A percentile compares a stretch with the other conserved stretches of the same genome.
These are phyloP conservation scores for Sebastes schlegelii DNA, from an alignment of 2,113 vertebrate genomes.

Conservation along the genomic window DNA sequence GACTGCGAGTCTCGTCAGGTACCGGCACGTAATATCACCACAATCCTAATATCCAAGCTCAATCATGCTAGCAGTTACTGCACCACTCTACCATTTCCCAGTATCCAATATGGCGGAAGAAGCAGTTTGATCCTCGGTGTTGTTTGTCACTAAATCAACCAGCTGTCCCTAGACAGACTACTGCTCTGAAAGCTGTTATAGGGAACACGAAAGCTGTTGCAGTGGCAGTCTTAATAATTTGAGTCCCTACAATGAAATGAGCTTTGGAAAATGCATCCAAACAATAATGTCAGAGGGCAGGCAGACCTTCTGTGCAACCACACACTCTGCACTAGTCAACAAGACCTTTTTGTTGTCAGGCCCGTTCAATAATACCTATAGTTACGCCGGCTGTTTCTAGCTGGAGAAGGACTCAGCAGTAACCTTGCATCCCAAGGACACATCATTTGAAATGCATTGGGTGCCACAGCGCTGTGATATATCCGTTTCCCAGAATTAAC, in stretches of 20 bases:
- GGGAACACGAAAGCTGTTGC: slow-evolving; percentile 13
- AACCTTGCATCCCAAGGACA: slow-evolving; percentile 82
- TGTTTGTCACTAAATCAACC: slow-evolving; percentile 19
- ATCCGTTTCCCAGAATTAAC: slow-evolving; percentile 77
- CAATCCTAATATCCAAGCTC: neutral
- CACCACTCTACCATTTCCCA: neutral
- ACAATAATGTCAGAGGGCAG: slow-evolving; percentile 42
- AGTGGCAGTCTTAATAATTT: slow-evolving; percentile 7
- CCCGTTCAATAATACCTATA: slow-evolving; percentile 53
- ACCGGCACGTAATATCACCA: neutral
- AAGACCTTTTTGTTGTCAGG: slow-evolving; percentile 52
- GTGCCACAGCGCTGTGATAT: slow-evolving; percentile 72
- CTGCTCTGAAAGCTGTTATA: slow-evolving; percentile 4
- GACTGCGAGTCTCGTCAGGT: neutral
- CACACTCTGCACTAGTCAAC: slow-evolving; percentile 56
- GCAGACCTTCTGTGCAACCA: slow-evolving; percentile 35
- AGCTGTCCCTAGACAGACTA: neutral
- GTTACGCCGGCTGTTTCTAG: slow-evolving; percentile 47
- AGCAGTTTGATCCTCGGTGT: slow-evolving; percentile 3
- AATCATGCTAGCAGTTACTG: slow-evolving; percentile 6
- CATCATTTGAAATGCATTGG: slow-evolving; percentile 85
- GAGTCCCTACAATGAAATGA: slow-evolving; percentile 39
- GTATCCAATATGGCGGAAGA: slow-evolving; percentile 12
- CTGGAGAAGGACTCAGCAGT: slow-evolving; percentile 57
- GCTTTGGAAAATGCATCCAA: slow-evolving; percentile 41